Evolutionary conservation across 2,888 invertebrate genomes (phyloP), one percentile per base, ranked within the genome.

Genomic region (Drosophila acutilabella): DNA sequence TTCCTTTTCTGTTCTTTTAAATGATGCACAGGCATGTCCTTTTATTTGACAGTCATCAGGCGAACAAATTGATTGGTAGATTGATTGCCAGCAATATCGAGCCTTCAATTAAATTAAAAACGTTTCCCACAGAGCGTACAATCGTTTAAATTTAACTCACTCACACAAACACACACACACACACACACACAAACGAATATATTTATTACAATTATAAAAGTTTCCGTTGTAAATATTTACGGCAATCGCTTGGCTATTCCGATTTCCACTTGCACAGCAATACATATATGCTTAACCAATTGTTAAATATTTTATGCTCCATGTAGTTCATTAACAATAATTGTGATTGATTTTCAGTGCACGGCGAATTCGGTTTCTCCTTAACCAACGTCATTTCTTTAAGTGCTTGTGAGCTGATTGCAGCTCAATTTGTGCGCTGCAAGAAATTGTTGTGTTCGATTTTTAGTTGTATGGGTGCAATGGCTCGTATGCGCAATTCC

Each of bases 71-170:
- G 81, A 83, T 86, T 83, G 77, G 56, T 69, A 30, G 69, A 68
- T 58, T 67, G 67, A 78, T 78, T 75, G 75, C 64, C 56, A 41
- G 30, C 61, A 61, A 67, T 64, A 47, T 36, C 58, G 50, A 42
- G 51, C 51, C 62, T 57, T 56, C 71, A 80, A 81, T 81, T 81
- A 65, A 78, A 50, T 70, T 78, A 61, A 80, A 81, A 81, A 70
- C 74, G 67, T 57, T 68, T 45, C 1, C 58, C 20, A 4, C 18
- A 30, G 14, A 33, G 20, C 52, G 36, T 11, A 20, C 26, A 44
- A 42, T 10, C 65, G 23, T 38, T 71, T 60, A 18, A 60, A 47
- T 59, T 59, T 57, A 51, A 16, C 8, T 33, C 36, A 16, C 7
- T 33, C 40, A n/a, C 8, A 26, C 51, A n/a, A 7, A 33, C 40